These are phyloP conservation scores for Hyppa rectilinea DNA, from an alignment of 2,888 invertebrate species.

Conservation along the genomic window DNA sequence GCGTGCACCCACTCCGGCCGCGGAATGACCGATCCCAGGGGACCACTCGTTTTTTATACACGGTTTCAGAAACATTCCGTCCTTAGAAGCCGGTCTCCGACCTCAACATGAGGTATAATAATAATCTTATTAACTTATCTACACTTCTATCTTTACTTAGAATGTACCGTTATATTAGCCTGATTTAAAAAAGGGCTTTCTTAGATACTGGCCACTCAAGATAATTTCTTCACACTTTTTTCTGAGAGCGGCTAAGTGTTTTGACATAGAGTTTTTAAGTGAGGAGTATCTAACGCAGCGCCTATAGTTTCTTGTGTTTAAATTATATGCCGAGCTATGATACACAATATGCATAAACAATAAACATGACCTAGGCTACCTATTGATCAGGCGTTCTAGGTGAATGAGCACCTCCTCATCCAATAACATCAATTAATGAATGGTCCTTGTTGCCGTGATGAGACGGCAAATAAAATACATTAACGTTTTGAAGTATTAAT, in stretches of 20 bases:
- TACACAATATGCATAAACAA: constrained; percentile 33
- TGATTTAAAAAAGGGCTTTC: constrained; percentile 85
- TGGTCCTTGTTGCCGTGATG: not conserved
- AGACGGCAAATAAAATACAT: not conserved
- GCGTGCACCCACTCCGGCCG: constrained; percentile 85
- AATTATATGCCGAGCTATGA: constrained; percentile 21
- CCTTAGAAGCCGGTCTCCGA: constrained; percentile 88
- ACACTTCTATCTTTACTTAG: constrained; percentile 89
- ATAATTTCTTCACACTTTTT: constrained; percentile 90
- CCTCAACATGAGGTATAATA: constrained; percentile 87
- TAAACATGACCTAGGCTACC: constrained; percentile 19
- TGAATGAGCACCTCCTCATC: not conserved
- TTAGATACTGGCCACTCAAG: constrained; percentile 86
- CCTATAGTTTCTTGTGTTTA: constrained; percentile 15
- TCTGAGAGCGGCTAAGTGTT: constrained; percentile 82
- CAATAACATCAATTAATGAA: not conserved
- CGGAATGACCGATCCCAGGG: constrained; percentile 88
- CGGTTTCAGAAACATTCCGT: constrained; percentile 88
- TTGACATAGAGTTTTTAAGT: constrained; percentile 76
- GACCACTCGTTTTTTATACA: constrained; percentile 89
- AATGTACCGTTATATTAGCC: constrained; percentile 88
- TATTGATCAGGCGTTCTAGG: constrained; percentile 22
- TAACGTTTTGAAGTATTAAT: not conserved
- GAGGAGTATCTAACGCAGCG: constrained; percentile 56
- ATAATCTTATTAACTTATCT: constrained; percentile 91